Evolutionary conservation across 2,113 vertebrate species (phyloP).

Genomic region (Nyctereutes procyonoides): DNA sequence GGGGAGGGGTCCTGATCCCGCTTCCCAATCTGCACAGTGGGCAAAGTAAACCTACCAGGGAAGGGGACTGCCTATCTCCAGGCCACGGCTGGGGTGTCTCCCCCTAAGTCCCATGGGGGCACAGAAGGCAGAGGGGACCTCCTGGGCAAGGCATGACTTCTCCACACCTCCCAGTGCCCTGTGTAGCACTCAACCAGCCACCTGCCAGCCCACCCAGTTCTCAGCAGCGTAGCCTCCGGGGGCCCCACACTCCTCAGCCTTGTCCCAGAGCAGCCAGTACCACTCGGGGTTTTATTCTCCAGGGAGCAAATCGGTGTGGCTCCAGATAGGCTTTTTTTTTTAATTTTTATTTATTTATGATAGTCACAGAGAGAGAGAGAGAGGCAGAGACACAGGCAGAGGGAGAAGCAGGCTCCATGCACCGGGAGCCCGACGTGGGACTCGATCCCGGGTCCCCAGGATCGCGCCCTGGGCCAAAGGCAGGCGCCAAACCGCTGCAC

Average conservation of each 20-base stretch:
- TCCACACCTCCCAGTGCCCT: rapidly evolving
- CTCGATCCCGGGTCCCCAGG: too few relatives aligned
- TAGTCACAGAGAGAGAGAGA: too few relatives aligned
- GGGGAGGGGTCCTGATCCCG: not conserved
- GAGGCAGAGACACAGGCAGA: too few relatives aligned
- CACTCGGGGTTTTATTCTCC: rapidly evolving
- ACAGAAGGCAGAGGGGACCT: not conserved
- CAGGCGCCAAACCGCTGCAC: too few relatives aligned
- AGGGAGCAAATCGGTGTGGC: not conserved
- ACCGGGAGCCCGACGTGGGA: too few relatives aligned
- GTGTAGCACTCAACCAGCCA: rapidly evolving
- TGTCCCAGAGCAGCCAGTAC: rapidly evolving
- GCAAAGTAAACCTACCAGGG: rapidly evolving
- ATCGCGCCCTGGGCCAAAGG: too few relatives aligned
- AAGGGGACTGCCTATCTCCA: not conserved
- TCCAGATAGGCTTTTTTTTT: rapidly evolving
- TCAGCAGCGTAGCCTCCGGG: not conserved
- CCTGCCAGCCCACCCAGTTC: rapidly evolving
- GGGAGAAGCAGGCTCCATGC: too few relatives aligned
- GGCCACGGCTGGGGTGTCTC: rapidly evolving
- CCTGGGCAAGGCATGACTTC: rapidly evolving
- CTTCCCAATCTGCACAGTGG: not conserved
- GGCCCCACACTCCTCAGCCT: rapidly evolving
- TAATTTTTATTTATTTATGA: too few relatives aligned
- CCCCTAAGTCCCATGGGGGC: rapidly evolving